phyloP scores from a whole-genome alignment of 1,140 invertebrate genomes.

The Aphelinus certus region DNA sequence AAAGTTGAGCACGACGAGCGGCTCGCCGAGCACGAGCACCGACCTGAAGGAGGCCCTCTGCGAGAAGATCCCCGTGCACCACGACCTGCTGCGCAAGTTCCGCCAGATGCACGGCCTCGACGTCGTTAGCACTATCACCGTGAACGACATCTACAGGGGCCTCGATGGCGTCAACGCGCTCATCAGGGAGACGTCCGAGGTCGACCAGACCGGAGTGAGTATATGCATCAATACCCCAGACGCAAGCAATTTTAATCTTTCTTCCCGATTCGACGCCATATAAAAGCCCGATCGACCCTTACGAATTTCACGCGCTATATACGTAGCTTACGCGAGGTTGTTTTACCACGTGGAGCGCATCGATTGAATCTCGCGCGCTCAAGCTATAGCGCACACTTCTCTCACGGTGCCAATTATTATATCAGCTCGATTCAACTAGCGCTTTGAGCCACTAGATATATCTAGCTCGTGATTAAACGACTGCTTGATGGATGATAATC shows the following conservation, averaged over 20 bases:
- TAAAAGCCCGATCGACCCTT: background rate
- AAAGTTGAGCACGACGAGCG: slow-evolving; percentile 52
- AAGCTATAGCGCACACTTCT: too few species aligned
- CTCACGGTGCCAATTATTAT: too few species aligned
- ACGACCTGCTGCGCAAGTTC: slow-evolving; percentile 53
- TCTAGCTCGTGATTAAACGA: too few species aligned
- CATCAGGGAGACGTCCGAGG: slow-evolving; percentile 53
- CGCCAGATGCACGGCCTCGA: slow-evolving; percentile 44
- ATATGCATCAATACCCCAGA: background rate
- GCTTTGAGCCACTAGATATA: too few species aligned
- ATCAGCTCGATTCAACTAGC: too few species aligned
- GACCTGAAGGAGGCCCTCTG: slow-evolving; percentile 54
- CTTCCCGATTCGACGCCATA: background rate
- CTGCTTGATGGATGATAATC: too few species aligned
- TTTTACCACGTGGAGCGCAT: too few species aligned
- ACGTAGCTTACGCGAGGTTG: too few species aligned
- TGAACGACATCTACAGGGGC: slow-evolving; percentile 53
- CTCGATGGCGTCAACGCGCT: slow-evolving; percentile 47
- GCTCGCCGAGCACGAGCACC: slow-evolving; percentile 48
- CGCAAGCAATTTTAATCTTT: background rate
- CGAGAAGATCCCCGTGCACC: slow-evolving; percentile 55
- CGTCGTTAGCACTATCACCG: slow-evolving; percentile 49
- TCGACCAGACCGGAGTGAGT: slow-evolving; percentile 49
- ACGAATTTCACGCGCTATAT: too few species aligned
- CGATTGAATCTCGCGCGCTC: too few species aligned